These are phyloP conservation scores for Torymus texanus DNA, from an alignment of 2,888 invertebrate genomes.

Conservation along the genomic window DNA sequence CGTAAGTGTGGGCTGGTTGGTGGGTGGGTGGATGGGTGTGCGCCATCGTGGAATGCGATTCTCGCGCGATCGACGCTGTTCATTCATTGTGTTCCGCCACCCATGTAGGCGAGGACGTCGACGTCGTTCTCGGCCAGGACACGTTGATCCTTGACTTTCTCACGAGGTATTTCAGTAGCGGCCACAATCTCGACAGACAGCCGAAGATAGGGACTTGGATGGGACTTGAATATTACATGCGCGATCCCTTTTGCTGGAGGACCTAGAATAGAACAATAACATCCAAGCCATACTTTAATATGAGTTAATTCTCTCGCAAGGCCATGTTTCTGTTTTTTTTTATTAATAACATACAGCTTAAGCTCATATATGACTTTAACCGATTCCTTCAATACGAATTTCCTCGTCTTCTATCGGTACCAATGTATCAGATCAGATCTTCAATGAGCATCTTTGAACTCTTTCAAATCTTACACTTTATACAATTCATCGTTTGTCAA, in stretches of 20 bases:
- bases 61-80: neutral
- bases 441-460: too few relatives aligned
- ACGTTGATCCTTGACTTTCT: slow-evolving; percentile 51
- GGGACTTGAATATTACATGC: slow-evolving; percentile 82
- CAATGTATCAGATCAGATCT: neutral
- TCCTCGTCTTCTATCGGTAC: slow-evolving; percentile 51
- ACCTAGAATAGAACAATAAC: slow-evolving; percentile 76
- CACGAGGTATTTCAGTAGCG: slow-evolving; percentile 50
- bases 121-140: slow-evolving; percentile 38
- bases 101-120: slow-evolving; percentile 35
- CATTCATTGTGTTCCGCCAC: slow-evolving; percentile 25
- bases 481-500: too few relatives aligned
- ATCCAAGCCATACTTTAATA: slow-evolving; percentile 14
- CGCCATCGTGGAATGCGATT: too few relatives aligned
- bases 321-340: too few relatives aligned
- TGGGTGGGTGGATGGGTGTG: too few relatives aligned
- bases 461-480: too few relatives aligned
- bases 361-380: neutral
- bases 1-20: too few relatives aligned
- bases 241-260: slow-evolving; percentile 94
- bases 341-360: too few relatives aligned
- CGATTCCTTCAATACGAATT: slow-evolving; percentile 15
- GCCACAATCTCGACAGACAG: slow-evolving; percentile 52
- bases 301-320: too few relatives aligned
- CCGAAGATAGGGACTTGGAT: slow-evolving; percentile 52